Evolutionary conservation across 2,888 invertebrate species (phyloP).

Genomic region (Spodoptera littoralis): DNA sequence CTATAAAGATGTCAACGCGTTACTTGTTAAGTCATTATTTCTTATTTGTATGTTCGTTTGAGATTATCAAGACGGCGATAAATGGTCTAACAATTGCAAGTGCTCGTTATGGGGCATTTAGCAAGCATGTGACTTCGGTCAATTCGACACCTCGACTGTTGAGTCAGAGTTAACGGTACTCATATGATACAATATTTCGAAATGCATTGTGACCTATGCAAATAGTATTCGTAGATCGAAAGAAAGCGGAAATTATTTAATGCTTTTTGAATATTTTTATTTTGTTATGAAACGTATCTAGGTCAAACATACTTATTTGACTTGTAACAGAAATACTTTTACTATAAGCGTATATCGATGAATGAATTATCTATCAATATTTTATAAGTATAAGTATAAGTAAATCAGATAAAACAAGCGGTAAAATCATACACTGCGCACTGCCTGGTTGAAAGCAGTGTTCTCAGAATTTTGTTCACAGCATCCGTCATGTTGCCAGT

Average conservation of each 20-base stretch:
- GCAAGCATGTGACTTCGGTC: conserved; percentile 67
- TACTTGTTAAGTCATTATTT: conserved; percentile 24
- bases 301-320: too few species aligned
- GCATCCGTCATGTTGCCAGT: conserved; percentile 56
- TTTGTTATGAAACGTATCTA: not conserved
- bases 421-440: conserved; percentile 1
- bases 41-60: conserved; percentile 25
- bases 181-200: conserved; percentile 37
- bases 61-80: conserved; percentile 60
- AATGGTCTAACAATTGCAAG: conserved; percentile 72
- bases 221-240: conserved; percentile 14
- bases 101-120: conserved; percentile 76
- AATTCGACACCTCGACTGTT: conserved; percentile 69
- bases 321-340: too few species aligned
- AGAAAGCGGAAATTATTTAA: conserved; percentile 4
- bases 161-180: conserved; percentile 58
- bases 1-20: conserved; percentile 20
- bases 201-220: conserved; percentile 27
- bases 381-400: conserved; percentile 15
- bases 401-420: conserved; percentile 4
- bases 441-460: conserved; percentile 21
- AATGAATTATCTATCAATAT: not conserved
- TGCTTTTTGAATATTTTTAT: not conserved
- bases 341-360: not conserved
- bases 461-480: conserved; percentile 32